Base-by-base conservation (phyloP, 2,888 invertebrate genomes). In the Drosophila mettleri region DNA sequence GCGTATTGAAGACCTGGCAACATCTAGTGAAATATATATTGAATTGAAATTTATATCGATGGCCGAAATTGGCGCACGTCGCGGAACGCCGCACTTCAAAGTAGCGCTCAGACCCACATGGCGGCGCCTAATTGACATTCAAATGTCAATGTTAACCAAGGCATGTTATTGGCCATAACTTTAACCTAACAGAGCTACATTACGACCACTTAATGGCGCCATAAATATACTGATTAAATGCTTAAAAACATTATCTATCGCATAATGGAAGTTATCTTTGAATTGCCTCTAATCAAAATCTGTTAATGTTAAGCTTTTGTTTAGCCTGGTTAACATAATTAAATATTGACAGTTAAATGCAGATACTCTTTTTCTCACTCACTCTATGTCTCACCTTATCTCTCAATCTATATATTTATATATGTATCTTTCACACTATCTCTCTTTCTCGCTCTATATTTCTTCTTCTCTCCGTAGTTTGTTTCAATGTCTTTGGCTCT, bases 31-130 rank as follows among this genome's bases (percentile, higher is more conserved):
- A 36, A 33, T 54, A 20, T 54, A 43, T 59, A 45, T 52, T 48
- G 55, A 60, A 38, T 49, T 41, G 16, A 72, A 59, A 68, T 54
- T 66, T 60, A 39, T 54, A 55, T 54, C 55, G 64, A 49, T 48
- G 53, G 34, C 31, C 65, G 31, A 27, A 59, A 49, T 59, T 71
- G 68, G 52, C 73, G 58, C 72, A 71, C 71, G 62, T 59, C 53
- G 46, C 24, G 31, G 9, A 18, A 46, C 55, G 55, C 31, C 16
- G 3, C 41, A 78, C 71, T 48, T 76, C 81, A 81, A 80, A 80
- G 52, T 33, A 39, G 20, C 41, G 12, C n/a, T 46, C 24, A 12
- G 69, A 53, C 9, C 27, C 27, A 48, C 29, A 39, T 59, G 46
- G 16, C 46, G 41, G 20, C 52, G 41, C 39, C 41, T 31, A 16